A percentile compares a stretch with the other conserved stretches of the same genome.
Evolutionary conservation across 2,113 vertebrate genomes (phyloP).

Genomic region (Malurus alboscapulatus): DNA sequence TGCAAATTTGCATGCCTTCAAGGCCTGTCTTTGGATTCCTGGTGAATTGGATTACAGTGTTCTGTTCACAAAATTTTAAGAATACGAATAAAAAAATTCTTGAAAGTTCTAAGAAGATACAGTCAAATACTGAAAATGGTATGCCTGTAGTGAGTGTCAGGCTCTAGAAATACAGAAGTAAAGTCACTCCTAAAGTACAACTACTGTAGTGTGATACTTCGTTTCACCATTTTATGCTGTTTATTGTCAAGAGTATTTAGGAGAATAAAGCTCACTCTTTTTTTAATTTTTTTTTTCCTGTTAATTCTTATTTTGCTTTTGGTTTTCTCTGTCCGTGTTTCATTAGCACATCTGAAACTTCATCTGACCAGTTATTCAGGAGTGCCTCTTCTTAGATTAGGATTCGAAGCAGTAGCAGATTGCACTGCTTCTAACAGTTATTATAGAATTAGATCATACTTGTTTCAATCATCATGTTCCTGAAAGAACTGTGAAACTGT

Average conservation of each 20-base stretch:
- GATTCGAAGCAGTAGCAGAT: not conserved
- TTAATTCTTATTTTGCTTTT: not conserved
- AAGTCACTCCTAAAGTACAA: not conserved
- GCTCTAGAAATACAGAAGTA: not conserved
- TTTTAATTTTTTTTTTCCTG: no score
- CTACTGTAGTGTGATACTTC: not conserved
- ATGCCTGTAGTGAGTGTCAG: not conserved
- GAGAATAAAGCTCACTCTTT: not conserved
- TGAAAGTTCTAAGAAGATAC: not conserved
- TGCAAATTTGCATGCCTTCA: not conserved
- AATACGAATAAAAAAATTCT: not conserved
- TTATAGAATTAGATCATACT: not conserved
- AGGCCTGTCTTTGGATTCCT: not conserved
- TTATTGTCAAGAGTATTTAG: not conserved
- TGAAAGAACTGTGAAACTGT: not conserved
- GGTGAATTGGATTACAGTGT: not conserved
- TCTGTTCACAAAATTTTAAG: not conserved
- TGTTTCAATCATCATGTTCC: not conserved
- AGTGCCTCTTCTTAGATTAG: not conserved
- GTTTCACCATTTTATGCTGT: not conserved
- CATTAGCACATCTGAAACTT: not conserved
- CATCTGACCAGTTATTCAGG: not conserved
- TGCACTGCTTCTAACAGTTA: not conserved
- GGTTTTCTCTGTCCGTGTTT: not conserved
- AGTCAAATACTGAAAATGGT: not conserved